Percentiles rank a stretch among this genome's conserved stretches.
phyloP scores from a whole-genome alignment of 2,113 vertebrate species.

The Lota lota region DNA sequence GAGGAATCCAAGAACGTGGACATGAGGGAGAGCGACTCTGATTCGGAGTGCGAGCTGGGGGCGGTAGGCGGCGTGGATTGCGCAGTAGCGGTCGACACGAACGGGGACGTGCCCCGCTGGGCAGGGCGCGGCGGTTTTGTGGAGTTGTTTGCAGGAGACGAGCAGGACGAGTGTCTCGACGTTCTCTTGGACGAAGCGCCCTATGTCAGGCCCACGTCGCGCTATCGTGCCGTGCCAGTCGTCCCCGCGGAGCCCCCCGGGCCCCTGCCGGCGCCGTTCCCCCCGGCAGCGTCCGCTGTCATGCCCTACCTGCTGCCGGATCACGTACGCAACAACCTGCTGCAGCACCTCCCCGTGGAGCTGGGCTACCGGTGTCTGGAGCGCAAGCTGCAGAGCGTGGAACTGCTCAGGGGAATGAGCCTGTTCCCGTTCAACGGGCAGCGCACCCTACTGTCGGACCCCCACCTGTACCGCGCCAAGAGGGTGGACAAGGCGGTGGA shows the following conservation, averaged over 20 bases:
- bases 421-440: constrained; percentile 82
- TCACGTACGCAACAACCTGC: constrained; percentile 78
- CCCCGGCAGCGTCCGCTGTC: constrained; percentile 15
- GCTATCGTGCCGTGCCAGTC: constrained; percentile 71
- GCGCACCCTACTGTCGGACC: constrained; percentile 80
- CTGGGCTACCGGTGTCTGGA: constrained; percentile 78
- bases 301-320: constrained; percentile 69
- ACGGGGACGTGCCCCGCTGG: constrained; percentile 53
- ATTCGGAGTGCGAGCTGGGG: constrained; percentile 79
- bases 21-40: constrained; percentile 71
- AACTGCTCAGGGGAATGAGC: constrained; percentile 80
- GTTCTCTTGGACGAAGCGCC: constrained; percentile 75
- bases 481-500: constrained; percentile 96
- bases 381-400: constrained; percentile 81
- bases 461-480: constrained; percentile 83
- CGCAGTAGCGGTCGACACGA: constrained; percentile 36
- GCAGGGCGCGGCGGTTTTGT: constrained; percentile 78
- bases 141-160: constrained; percentile 75
- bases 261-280: constrained; percentile 58
- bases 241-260: constrained; percentile 67
- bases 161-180: constrained; percentile 59
- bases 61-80: constrained; percentile 83
- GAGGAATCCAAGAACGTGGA: constrained; percentile 68
- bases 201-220: constrained; percentile 62
- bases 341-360: constrained; percentile 75